Conservation (phyloP, 92 coral and sea anemone species). For the Phenganax subtilis region DNA sequence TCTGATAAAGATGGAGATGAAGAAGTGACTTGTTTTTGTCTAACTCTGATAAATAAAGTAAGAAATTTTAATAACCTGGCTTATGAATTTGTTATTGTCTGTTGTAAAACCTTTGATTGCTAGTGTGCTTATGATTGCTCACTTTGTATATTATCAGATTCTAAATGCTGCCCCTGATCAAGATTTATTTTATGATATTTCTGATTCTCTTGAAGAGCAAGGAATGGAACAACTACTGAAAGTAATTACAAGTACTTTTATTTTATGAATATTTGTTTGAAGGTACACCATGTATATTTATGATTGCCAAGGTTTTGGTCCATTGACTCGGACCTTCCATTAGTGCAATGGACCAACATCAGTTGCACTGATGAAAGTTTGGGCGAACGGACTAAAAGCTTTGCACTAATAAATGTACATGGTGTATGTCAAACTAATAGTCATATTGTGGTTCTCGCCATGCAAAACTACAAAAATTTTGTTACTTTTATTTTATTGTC, state of each 20-base stretch:
- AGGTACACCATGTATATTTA: too few relatives aligned
- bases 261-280: not conserved
- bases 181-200: constrained; percentile 87
- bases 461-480: too few relatives aligned
- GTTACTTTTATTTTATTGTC: not conserved
- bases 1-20: constrained; percentile 95
- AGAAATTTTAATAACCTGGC: not conserved
- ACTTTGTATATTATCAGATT: constrained; percentile 46
- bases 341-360: too few relatives aligned
- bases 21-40: constrained; percentile 76
- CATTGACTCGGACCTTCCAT: too few relatives aligned
- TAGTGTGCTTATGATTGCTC: not conserved
- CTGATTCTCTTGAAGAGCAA: constrained; percentile 89
- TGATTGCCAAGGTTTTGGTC: too few relatives aligned
- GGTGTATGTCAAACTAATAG: not conserved
- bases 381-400: too few relatives aligned
- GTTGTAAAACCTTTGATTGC: not conserved
- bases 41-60: constrained; percentile 92
- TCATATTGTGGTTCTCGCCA: too few relatives aligned
- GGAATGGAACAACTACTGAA: constrained; percentile 82
- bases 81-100: not conserved
- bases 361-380: too few relatives aligned
- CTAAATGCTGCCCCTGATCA: constrained; percentile 89
- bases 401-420: not conserved
- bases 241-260: constrained; percentile 43